A percentile compares a stretch with the other conserved stretches of the same genome.
These are phyloP conservation scores for Emydura subglobosa DNA, from an alignment of 2,113 vertebrate species.

Conservation along the genomic window DNA sequence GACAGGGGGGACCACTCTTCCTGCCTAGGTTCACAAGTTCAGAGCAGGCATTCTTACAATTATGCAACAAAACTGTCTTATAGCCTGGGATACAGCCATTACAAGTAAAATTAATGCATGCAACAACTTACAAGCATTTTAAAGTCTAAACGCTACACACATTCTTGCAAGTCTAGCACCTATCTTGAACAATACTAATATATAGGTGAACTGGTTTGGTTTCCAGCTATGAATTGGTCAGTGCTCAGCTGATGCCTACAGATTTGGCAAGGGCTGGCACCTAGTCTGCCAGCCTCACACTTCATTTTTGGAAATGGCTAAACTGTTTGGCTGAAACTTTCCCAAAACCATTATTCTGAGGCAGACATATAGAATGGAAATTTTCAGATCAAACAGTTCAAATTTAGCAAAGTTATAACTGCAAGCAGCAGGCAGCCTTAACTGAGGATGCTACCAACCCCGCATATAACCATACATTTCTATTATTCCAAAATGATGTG, in stretches of 20 bases:
- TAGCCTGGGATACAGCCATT: background rate
- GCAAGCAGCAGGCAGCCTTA: background rate
- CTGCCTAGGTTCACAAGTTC: background rate
- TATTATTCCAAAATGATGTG: background rate
- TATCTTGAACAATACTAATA: background rate
- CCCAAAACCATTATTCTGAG: background rate
- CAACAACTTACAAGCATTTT: background rate
- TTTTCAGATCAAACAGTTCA: background rate
- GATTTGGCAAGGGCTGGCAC: background rate
- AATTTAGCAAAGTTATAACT: background rate
- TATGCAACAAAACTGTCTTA: background rate
- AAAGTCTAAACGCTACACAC: background rate
- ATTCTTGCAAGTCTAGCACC: background rate
- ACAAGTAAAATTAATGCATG: background rate
- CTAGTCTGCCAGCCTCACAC: background rate
- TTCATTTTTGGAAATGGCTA: background rate
- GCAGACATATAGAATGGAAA: background rate
- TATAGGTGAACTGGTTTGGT: background rate
- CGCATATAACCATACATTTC: background rate
- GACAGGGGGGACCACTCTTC: background rate
- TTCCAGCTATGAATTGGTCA: background rate
- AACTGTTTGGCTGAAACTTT: background rate
- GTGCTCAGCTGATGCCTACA: background rate
- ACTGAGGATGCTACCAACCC: background rate
- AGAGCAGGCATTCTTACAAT: background rate